Conservation (phyloP, 23 tunicate species). For the Trididemnum nubilum region DNA sequence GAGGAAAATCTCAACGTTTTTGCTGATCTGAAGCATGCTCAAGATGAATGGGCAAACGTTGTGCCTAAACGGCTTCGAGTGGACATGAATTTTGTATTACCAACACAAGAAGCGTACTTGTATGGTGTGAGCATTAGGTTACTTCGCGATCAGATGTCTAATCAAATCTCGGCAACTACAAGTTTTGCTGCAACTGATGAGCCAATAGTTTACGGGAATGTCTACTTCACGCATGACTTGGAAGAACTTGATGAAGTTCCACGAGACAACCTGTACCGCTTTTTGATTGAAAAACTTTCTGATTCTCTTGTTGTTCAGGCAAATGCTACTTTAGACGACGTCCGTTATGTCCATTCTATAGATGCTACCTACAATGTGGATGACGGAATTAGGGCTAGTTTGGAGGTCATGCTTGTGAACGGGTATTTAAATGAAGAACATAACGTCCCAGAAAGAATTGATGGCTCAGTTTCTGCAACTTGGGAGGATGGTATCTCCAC, state of each 20-base stretch:
- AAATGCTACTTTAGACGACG: conserved; percentile 36
- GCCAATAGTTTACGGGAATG: conserved; percentile 5
- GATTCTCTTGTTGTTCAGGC: conserved; percentile 14
- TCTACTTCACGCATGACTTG: conserved; percentile 28
- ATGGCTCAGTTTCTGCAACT: neutral
- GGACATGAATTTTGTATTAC: conserved; percentile 19
- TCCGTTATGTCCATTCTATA: conserved; percentile 10
- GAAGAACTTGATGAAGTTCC: conserved; percentile 14
- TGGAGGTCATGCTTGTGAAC: conserved; percentile 23
- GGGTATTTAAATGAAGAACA: neutral
- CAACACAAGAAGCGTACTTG: too few species aligned
- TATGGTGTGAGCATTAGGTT: neutral
- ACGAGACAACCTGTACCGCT: neutral
- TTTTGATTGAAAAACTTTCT: conserved; percentile 15
- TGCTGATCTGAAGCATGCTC: conserved; percentile 29
- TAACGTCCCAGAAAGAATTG: conserved; percentile 38
- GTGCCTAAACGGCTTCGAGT: conserved; percentile 27
- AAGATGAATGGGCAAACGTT: conserved; percentile 23
- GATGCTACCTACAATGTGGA: conserved; percentile 18
- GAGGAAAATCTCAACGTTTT: conserved; percentile 5
- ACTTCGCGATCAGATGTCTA: neutral
- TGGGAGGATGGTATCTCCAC: conserved; percentile 24
- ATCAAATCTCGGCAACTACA: neutral
- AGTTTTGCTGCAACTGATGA: neutral
- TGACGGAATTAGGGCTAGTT: neutral